Evolutionary conservation across 2,797 vertebrate species (phyloP), one percentile per base, ranked within the genome.

Genomic region (Pantherophis vulpinus): DNA sequence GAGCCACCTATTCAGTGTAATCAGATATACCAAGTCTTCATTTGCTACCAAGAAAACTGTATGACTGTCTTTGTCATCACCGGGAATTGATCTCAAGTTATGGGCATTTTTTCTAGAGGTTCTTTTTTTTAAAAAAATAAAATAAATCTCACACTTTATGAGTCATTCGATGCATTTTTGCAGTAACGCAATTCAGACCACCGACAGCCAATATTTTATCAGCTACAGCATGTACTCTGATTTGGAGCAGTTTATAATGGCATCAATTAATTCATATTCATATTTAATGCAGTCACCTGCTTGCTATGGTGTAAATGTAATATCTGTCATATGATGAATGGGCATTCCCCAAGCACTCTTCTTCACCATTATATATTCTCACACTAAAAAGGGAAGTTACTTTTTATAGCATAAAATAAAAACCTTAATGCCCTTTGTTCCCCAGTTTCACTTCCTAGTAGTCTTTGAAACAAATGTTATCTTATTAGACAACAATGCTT

Each of bases 91-190:
- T 47, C 74, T 83, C 9, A 83, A 25, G 20, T 83, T 83, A 83
- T 6, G 4, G 20, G 10, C 10, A 47, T 12, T 83, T 83, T 83
- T 83, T 83, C 42, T 47, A 25, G 42, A 83, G 37, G n/a, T 32
- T 4, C 55, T 11, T 32, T 16, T 37, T 70, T 18, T 42, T 74
- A 51, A 51, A 51, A 7, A 51, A 51, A 47, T 47, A 47, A 47
- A 79, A 79, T 11, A 83, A 47, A 47, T 3, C 10, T 47, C 25
- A 83, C 2, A 25, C 20, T 83, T 83, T 25, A 47, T 25, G 37
- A 95, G 94, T 94, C 91, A 93, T 95, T 93, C 95, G 96, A 97
- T 97, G 94, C 96, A 96, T 95, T 96, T 96, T 95, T 97, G 94
- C 94, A 96, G 93, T 95, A 96, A 96, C 94, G 92, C 94, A 93